phyloP scores from a whole-genome alignment of 1,140 invertebrate genomes.

The Penaeus vannamei region DNA sequence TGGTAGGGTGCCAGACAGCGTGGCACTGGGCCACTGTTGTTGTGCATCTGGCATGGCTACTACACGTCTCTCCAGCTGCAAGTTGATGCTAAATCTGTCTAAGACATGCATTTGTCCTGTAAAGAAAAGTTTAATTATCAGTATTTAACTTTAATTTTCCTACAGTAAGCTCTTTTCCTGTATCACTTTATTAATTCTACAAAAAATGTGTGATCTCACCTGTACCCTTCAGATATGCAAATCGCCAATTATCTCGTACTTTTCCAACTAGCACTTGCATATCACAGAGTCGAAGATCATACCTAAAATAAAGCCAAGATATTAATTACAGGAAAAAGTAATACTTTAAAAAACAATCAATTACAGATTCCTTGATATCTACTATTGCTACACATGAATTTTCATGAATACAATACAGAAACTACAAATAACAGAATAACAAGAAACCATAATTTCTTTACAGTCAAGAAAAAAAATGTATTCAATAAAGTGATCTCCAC shows the following conservation, averaged over 20 bases:
- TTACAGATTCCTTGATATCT: too few relatives aligned
- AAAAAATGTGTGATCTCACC: constrained; percentile 73
- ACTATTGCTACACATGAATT: too few relatives aligned
- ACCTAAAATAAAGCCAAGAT: constrained; percentile 45
- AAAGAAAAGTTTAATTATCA: not conserved
- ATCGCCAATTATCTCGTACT: constrained; percentile 90
- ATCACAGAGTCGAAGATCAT: constrained; percentile 67
- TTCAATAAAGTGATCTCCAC: too few relatives aligned
- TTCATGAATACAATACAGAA: not conserved
- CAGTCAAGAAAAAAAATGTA: too few relatives aligned
- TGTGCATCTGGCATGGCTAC: constrained; percentile 75
- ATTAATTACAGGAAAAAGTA: constrained; percentile 13
- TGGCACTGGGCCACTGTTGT: constrained; percentile 87
- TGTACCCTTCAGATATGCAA: constrained; percentile 85
- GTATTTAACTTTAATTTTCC: not conserved
- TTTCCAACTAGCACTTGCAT: constrained; percentile 83
- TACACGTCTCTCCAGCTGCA: constrained; percentile 86
- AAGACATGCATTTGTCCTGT: constrained; percentile 82
- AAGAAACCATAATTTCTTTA: too few relatives aligned
- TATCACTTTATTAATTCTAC: too few relatives aligned
- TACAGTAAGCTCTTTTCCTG: not conserved
- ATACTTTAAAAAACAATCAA: not conserved
- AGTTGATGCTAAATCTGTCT: constrained; percentile 90
- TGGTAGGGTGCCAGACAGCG: constrained; percentile 87
- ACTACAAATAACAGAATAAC: not conserved